A percentile compares a stretch with the other conserved stretches of the same genome.
phyloP scores from a whole-genome alignment of 2,888 invertebrate genomes.

The Rhaphigaster nebulosa region DNA sequence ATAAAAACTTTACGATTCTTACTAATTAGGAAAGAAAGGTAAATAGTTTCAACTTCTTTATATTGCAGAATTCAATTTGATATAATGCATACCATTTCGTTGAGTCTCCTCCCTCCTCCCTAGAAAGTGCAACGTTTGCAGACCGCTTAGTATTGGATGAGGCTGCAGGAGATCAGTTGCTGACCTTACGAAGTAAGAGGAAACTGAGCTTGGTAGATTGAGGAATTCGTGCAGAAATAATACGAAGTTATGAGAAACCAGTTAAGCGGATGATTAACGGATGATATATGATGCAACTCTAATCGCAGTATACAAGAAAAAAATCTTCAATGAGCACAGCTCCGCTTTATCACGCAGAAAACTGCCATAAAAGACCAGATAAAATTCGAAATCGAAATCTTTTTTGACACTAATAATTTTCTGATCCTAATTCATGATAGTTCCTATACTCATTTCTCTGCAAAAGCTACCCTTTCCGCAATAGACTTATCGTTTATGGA shows the following conservation, averaged over 20 bases:
- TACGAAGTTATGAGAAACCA: neutral
- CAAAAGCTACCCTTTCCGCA: too few species aligned
- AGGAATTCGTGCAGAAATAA: neutral
- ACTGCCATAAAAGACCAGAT: neutral
- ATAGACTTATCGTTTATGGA: too few species aligned
- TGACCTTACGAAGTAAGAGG: slow-evolving; percentile 5
- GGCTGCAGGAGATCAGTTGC: neutral
- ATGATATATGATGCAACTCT: neutral
- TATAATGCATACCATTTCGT: too few species aligned
- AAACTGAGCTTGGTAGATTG: neutral
- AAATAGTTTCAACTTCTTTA: too few species aligned
- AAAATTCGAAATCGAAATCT: too few species aligned
- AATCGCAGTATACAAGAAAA: neutral
- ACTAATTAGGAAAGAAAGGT: too few species aligned
- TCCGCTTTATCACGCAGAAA: neutral
- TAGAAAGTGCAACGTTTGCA: neutral
- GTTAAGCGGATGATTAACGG: neutral
- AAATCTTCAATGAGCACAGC: neutral
- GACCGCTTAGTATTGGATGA: neutral
- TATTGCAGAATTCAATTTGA: too few species aligned
- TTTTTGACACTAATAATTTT: too few species aligned
- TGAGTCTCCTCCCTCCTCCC: neutral
- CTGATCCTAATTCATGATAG: too few species aligned
- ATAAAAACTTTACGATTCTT: too few species aligned
- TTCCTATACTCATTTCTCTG: too few species aligned